phyloP scores from a whole-genome alignment of 2,113 vertebrate genomes.

The Archocentrus centrarchus region DNA sequence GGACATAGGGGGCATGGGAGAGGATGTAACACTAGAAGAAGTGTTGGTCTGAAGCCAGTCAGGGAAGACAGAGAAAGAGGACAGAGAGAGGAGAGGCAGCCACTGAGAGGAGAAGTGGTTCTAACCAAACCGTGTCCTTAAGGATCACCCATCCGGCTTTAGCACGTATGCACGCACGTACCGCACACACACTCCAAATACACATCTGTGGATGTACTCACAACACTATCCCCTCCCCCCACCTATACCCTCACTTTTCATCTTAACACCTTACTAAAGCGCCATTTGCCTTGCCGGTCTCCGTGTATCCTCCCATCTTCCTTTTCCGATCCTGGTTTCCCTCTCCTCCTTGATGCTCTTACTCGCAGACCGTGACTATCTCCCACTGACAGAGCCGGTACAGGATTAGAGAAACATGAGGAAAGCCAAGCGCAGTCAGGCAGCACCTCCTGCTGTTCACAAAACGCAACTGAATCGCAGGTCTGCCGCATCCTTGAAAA shows the following conservation, averaged over 20 bases:
- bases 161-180: conserved; percentile 16
- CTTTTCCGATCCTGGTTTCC: conserved; percentile 62
- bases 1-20: conserved; percentile 40
- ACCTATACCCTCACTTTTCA: conserved; percentile 50
- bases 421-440: conserved; percentile 47
- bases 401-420: conserved; percentile 70
- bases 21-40: conserved; percentile 63
- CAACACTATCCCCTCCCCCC: background rate
- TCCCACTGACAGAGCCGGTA: conserved; percentile 73
- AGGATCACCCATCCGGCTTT: conserved; percentile 49
- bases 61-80: conserved; percentile 61
- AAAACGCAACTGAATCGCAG: conserved; percentile 38
- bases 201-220: background rate
- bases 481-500: conserved; percentile 69
- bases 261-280: conserved; percentile 69
- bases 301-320: conserved; percentile 72
- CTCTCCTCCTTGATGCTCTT: conserved; percentile 79
- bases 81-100: conserved; percentile 52
- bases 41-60: conserved; percentile 68
- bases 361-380: conserved; percentile 82
- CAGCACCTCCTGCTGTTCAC: conserved; percentile 73
- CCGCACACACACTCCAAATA: conserved; percentile 7
- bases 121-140: conserved; percentile 62
- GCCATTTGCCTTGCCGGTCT: conserved; percentile 57
- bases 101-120: conserved; percentile 54